phyloP scores from a whole-genome alignment of 1,140 invertebrate genomes.

The Asobara japonica region DNA sequence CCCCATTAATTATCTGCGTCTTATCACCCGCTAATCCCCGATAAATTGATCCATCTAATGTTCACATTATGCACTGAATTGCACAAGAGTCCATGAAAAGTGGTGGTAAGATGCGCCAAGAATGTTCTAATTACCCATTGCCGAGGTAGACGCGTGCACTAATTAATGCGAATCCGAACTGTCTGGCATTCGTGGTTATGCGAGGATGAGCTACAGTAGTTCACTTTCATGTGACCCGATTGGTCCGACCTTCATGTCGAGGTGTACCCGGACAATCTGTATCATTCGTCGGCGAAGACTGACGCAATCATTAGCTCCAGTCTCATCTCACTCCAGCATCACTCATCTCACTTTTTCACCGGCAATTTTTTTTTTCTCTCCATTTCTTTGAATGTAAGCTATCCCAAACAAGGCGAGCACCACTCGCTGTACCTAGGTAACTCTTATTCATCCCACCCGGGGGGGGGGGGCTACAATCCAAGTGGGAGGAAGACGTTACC shows the following conservation, averaged over 20 bases:
- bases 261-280: conserved; percentile 47
- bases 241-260: conserved; percentile 49
- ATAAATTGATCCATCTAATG: no score
- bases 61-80: no score
- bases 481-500: conserved; percentile 55
- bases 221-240: conserved; percentile 52
- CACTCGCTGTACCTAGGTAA: not conserved
- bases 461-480: not conserved
- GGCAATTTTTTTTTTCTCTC: not conserved
- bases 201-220: conserved; percentile 23
- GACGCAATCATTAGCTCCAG: conserved; percentile 3
- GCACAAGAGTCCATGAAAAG: no score
- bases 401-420: conserved; percentile 21
- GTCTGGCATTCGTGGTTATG: not conserved
- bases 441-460: not conserved
- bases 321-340: not conserved
- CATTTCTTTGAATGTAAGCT: not conserved
- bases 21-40: no score
- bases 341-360: not conserved
- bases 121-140: not conserved
- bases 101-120: no score
- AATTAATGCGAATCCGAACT: not conserved
- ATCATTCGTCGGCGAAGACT: conserved; percentile 36
- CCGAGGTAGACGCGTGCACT: not conserved
- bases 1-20: no score